phyloP scores from a whole-genome alignment of 2,888 invertebrate species.

The Meta bourneti region DNA sequence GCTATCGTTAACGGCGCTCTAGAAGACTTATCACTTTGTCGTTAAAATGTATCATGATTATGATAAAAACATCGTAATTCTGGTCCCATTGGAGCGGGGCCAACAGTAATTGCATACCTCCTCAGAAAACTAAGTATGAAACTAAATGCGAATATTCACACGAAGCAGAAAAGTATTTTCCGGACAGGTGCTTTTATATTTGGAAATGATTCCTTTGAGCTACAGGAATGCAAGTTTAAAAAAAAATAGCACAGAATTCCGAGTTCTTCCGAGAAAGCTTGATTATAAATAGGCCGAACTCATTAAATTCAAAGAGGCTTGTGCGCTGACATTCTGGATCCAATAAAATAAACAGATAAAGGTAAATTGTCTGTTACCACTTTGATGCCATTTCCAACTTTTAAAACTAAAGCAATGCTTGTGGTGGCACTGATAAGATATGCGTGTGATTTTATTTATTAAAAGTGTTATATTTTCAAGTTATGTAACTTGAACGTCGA shows the following conservation, averaged over 20 bases:
- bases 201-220: background rate
- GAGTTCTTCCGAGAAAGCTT: background rate
- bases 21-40: background rate
- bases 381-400: too few species aligned
- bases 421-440: too few species aligned
- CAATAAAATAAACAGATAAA: too few species aligned
- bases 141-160: background rate
- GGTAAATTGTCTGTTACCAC: too few species aligned
- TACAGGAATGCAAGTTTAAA: background rate
- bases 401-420: too few species aligned
- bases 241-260: background rate
- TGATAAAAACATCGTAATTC: background rate
- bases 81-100: background rate
- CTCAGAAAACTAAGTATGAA: background rate
- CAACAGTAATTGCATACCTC: background rate
- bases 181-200: background rate
- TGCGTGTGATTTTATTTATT: too few species aligned
- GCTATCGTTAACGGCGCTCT: too few species aligned
- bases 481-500: too few species aligned
- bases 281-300: background rate
- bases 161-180: background rate
- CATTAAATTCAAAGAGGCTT: too few species aligned
- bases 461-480: too few species aligned
- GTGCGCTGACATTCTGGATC: too few species aligned
- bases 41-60: background rate